phyloP scores from a whole-genome alignment of 2,888 invertebrate genomes.

The Drosophila cognata region DNA sequence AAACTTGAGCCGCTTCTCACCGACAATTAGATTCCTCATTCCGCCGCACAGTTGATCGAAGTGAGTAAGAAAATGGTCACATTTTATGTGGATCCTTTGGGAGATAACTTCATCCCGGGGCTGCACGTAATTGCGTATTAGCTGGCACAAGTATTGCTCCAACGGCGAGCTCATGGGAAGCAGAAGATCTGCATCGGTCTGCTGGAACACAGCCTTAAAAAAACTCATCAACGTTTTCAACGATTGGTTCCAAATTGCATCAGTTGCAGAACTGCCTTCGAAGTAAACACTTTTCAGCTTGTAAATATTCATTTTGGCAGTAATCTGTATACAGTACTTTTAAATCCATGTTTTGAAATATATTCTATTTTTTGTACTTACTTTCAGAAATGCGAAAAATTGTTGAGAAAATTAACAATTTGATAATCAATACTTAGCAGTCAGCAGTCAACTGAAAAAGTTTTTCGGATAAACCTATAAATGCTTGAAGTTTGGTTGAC shows the following conservation, averaged over 20 bases:
- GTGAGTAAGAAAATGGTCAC: neutral
- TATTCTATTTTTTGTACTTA: neutral
- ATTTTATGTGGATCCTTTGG: neutral
- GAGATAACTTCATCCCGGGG: neutral
- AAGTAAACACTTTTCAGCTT: neutral
- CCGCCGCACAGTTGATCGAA: neutral
- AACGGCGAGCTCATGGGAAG: neutral
- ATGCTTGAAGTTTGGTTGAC: neutral
- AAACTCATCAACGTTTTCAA: neutral
- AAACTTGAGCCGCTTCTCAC: neutral
- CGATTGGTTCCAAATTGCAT: fast-evolving
- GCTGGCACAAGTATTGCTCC: neutral
- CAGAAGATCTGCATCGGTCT: neutral
- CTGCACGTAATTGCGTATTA: neutral
- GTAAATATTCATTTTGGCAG: neutral
- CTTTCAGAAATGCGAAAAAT: neutral
- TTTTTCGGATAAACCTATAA: neutral
- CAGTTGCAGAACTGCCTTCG: neutral
- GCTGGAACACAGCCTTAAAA: neutral
- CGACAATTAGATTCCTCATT: neutral
- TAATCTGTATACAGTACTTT: neutral
- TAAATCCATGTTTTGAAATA: neutral
- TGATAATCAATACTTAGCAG: neutral
- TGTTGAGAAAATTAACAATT: neutral
- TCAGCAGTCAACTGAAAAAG: neutral